Percentiles rank a stretch among this genome's conserved stretches.
Evolutionary conservation across 2,888 invertebrate genomes (phyloP).

Genomic region (Urechis unicinctus): DNA sequence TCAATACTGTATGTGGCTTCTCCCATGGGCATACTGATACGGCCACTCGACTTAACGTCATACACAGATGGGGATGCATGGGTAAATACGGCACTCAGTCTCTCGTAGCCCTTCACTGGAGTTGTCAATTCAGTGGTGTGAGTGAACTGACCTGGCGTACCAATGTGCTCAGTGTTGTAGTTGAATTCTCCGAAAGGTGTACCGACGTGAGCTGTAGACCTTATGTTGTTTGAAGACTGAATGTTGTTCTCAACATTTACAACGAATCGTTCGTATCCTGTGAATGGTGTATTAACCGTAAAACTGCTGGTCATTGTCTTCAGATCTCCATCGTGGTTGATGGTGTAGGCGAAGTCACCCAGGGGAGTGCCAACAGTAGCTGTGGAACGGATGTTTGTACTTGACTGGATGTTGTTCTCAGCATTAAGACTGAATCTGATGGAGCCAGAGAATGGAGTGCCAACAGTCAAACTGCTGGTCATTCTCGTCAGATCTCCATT

Average conservation of each 20-base stretch:
- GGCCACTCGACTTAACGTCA: slow-evolving; percentile 5
- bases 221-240: neutral
- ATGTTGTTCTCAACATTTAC: neutral
- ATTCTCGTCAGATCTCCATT: too few species aligned
- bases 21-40: slow-evolving; percentile 9
- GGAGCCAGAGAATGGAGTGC: slow-evolving; percentile 3
- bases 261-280: neutral
- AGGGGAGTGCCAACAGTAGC: neutral
- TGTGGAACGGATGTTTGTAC: neutral
- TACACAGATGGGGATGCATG: neutral
- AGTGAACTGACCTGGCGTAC: neutral
- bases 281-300: neutral
- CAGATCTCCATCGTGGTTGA: neutral
- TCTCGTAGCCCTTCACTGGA: neutral
- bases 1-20: slow-evolving; percentile 6
- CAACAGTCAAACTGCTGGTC: neutral
- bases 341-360: neutral
- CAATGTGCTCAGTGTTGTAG: neutral
- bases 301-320: neutral
- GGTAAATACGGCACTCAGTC: neutral
- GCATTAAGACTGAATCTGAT: too few species aligned
- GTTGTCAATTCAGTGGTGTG: neutral
- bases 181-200: neutral
- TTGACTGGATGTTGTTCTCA: too few species aligned
- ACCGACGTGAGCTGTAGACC: neutral